These are phyloP conservation scores for Ifrita kowaldi DNA, from an alignment of 2,113 vertebrate genomes.

Conservation along the genomic window DNA sequence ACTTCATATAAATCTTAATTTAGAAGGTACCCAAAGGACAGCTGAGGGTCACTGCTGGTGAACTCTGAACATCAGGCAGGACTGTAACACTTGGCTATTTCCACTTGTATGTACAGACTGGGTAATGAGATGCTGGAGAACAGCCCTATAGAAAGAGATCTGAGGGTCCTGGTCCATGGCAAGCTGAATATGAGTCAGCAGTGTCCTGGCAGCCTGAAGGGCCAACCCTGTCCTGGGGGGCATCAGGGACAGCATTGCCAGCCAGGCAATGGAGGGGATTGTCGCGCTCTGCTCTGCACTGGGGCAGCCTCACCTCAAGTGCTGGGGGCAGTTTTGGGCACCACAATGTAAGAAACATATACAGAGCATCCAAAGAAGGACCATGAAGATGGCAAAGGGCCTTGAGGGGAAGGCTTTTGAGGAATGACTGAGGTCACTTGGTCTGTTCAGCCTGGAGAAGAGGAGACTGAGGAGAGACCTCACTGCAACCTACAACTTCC, in stretches of 20 bases:
- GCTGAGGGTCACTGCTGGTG: neutral
- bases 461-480: neutral
- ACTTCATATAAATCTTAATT: neutral
- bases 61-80: neutral
- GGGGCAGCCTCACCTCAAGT: rapidly evolving
- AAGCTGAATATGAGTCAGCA: neutral
- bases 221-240: rapidly evolving
- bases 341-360: neutral
- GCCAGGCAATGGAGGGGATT: rapidly evolving
- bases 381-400: neutral
- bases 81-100: neutral
- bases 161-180: neutral
- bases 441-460: neutral
- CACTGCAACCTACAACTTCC: neutral
- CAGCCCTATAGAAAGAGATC: neutral
- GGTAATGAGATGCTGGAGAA: neutral
- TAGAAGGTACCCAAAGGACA: neutral
- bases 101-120: neutral
- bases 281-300: neutral
- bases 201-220: neutral
- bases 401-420: neutral
- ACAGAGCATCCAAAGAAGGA: neutral
- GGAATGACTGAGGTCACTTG: neutral
- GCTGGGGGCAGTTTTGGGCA: neutral
- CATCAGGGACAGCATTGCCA: rapidly evolving